A percentile compares a stretch with the other conserved stretches of the same genome.
These are phyloP conservation scores for Chelonia mydas DNA, from an alignment of 2,797 vertebrate genomes.

Conservation along the genomic window DNA sequence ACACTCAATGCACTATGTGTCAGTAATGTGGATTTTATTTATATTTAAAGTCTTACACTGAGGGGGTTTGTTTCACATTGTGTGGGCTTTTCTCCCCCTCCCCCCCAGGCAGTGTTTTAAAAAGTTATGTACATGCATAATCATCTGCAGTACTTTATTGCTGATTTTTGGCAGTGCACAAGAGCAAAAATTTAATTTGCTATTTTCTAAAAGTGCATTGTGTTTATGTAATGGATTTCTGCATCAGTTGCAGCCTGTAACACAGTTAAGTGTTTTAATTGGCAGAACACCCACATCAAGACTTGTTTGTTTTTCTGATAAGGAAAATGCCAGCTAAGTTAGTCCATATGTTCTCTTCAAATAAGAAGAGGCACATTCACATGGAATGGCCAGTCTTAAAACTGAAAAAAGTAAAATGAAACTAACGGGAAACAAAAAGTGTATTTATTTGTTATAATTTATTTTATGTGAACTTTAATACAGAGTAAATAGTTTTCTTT, in stretches of 20 bases:
- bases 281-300: conserved; percentile 84
- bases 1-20: conserved; percentile 57
- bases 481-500: background rate
- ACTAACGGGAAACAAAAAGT: background rate
- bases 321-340: conserved; percentile 83
- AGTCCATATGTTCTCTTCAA: conserved; percentile 81
- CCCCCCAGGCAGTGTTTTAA: conserved; percentile 51
- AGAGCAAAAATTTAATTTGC: conserved; percentile 80
- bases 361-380: conserved; percentile 66
- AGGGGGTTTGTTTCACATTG: conserved; percentile 54
- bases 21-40: conserved; percentile 69
- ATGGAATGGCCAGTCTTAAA: conserved; percentile 75
- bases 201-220: conserved; percentile 78
- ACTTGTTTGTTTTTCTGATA: conserved; percentile 85
- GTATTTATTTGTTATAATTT: background rate
- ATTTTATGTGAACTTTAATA: conserved; percentile 30
- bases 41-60: conserved; percentile 66
- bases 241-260: conserved; percentile 79
- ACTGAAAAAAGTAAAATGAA: conserved; percentile 51
- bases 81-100: background rate
- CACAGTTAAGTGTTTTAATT: conserved; percentile 83
- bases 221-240: conserved; percentile 80
- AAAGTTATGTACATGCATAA: conserved; percentile 68
- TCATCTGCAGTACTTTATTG: conserved; percentile 64
- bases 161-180: conserved; percentile 73